phyloP scores from a whole-genome alignment of 1,140 invertebrate genomes.

The Lysiphlebus fabarum region DNA sequence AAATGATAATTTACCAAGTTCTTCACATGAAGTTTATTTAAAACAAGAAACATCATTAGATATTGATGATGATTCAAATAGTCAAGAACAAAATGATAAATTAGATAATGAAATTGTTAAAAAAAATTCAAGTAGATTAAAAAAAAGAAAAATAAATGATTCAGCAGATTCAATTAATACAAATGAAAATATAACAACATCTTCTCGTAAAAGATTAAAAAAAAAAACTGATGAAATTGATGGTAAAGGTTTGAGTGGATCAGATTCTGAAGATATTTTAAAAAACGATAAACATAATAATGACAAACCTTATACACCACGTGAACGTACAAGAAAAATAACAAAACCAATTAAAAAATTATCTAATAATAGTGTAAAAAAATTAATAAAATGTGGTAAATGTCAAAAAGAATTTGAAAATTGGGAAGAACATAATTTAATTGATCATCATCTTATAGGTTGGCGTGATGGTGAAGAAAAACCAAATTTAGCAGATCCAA shows the following conservation, averaged over 20 bases:
- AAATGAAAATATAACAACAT: too few relatives aligned
- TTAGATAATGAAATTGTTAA: too few relatives aligned
- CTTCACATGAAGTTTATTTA: too few relatives aligned
- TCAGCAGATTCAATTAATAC: too few relatives aligned
- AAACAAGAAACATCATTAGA: too few relatives aligned
- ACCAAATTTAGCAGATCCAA: conserved; percentile 45
- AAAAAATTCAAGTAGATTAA: too few relatives aligned
- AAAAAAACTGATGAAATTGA: conserved; percentile 17
- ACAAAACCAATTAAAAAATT: conserved; percentile 7
- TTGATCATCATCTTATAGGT: conserved; percentile 52
- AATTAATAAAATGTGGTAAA: conserved; percentile 35
- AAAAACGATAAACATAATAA: conserved; percentile 9
- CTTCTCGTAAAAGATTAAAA: conserved; percentile 4
- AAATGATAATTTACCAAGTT: too few relatives aligned
- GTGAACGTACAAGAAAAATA: conserved; percentile 1
- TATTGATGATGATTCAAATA: too few relatives aligned
- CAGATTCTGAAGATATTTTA: conserved; percentile 13
- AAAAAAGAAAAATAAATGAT: too few relatives aligned
- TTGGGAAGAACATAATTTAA: conserved; percentile 53
- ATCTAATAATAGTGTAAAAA: conserved; percentile 8
- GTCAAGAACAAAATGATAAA: too few relatives aligned
- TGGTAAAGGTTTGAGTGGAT: conserved; percentile 21
- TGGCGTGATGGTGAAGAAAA: conserved; percentile 49
- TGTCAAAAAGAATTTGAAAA: conserved; percentile 35
- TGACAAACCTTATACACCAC: background rate